A percentile compares a stretch with the other conserved stretches of the same genome.
Conservation (phyloP, 1,140 invertebrate species). For the Tachypleus tridentatus region DNA sequence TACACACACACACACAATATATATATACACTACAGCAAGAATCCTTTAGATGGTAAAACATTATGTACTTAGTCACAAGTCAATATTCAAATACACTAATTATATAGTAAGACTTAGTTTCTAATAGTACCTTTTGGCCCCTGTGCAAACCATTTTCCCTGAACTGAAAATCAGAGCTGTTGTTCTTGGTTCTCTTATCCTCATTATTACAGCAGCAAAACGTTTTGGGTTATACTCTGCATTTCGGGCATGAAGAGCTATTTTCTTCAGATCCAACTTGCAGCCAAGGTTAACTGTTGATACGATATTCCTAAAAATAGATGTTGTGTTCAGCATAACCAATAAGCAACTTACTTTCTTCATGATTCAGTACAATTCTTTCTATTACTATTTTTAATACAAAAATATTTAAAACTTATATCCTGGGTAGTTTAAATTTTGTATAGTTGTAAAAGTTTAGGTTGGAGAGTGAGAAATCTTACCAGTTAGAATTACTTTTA, state of each 20-base stretch:
- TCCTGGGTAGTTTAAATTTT: too few species aligned
- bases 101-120: not conserved
- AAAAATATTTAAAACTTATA: too few species aligned
- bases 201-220: conserved; percentile 99
- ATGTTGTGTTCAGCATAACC: too few species aligned
- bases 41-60: conserved; percentile 3
- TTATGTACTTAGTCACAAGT: not conserved
- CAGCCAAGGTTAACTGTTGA: conserved; percentile 96
- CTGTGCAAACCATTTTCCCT: conserved; percentile 99
- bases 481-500: too few species aligned
- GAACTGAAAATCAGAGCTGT: conserved; percentile 99
- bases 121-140: conserved; percentile 66
- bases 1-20: too few species aligned
- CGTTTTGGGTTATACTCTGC: conserved; percentile 99
- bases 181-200: conserved; percentile 94
- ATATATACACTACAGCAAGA: too few species aligned
- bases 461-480: too few species aligned
- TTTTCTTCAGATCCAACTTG: conserved; percentile 91
- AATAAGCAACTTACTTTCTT: too few species aligned
- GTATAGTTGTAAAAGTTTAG: too few species aligned
- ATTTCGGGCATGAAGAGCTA: conserved; percentile 96
- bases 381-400: too few species aligned
- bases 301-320: conserved; percentile 73
- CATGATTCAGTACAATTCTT: too few species aligned
- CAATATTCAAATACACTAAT: not conserved